Evolutionary conservation across 2,888 invertebrate genomes (phyloP).

Genomic region (Pyrochroa serraticornis): DNA sequence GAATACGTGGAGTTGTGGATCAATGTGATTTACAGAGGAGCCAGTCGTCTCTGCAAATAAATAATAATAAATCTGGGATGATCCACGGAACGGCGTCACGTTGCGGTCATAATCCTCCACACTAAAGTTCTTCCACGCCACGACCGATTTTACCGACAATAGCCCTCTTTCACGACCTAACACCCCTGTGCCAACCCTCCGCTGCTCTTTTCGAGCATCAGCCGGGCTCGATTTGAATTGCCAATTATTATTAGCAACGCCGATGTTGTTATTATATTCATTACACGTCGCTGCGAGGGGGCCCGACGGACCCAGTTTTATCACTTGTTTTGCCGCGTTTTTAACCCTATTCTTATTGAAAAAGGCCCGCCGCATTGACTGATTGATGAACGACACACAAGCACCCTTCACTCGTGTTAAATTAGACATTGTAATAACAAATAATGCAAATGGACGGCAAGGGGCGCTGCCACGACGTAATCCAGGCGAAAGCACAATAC

Average conservation of each 20-base stretch:
- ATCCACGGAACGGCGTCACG: slow-evolving; percentile 42
- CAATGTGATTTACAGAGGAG: slow-evolving; percentile 42
- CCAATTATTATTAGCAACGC: slow-evolving; percentile 47
- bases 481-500: too few species aligned
- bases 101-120: slow-evolving; percentile 42
- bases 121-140: slow-evolving; percentile 27
- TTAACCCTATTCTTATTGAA: slow-evolving; percentile 39
- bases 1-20: slow-evolving; percentile 33
- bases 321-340: slow-evolving; percentile 46
- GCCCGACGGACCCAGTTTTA: slow-evolving; percentile 34
- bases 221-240: slow-evolving; percentile 44
- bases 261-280: slow-evolving; percentile 51
- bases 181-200: slow-evolving; percentile 39
- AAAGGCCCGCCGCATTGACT: slow-evolving; percentile 12
- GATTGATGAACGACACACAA: slow-evolving; percentile 24
- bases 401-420: slow-evolving; percentile 29
- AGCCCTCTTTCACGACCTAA: slow-evolving; percentile 41
- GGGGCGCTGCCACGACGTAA: too few species aligned
- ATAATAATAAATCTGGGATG: slow-evolving; percentile 46
- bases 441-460: slow-evolving; percentile 22
- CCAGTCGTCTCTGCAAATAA: slow-evolving; percentile 41
- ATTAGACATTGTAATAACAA: slow-evolving; percentile 30
- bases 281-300: slow-evolving; percentile 43
- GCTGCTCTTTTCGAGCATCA: slow-evolving; percentile 46
- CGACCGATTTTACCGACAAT: slow-evolving; percentile 33